phyloP scores from a whole-genome alignment of 2,113 vertebrate species.

The Rhea americana region DNA sequence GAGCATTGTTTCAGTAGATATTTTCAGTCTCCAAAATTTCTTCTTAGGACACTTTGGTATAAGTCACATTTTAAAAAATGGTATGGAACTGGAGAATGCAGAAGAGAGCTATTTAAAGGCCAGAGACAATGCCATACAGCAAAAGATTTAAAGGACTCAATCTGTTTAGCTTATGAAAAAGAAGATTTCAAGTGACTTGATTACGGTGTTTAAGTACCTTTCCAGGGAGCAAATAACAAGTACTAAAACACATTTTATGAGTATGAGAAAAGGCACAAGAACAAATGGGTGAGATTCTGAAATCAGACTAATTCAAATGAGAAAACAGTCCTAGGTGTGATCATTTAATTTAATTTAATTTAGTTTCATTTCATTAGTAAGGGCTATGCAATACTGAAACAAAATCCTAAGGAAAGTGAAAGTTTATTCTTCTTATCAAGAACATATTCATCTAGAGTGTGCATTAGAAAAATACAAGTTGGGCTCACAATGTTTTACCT shows the following conservation, averaged over 20 bases:
- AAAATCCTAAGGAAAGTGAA: not conserved
- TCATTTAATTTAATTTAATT: not conserved
- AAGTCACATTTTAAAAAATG: not conserved
- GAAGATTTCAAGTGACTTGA: not conserved
- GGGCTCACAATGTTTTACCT: not conserved
- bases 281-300: not conserved
- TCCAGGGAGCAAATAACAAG: not conserved
- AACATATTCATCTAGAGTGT: not conserved
- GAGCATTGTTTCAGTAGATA: not conserved
- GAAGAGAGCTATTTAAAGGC: not conserved
- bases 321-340: not conserved
- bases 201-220: not conserved
- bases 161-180: not conserved
- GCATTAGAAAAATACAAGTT: not conserved
- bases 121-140: not conserved
- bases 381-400: not conserved
- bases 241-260: not conserved
- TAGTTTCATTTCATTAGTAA: not conserved
- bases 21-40: not conserved
- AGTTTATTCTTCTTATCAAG: not conserved
- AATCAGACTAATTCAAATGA: not conserved
- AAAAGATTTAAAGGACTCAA: not conserved
- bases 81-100: not conserved
- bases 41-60: not conserved
- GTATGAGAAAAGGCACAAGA: not conserved